Evolutionary conservation across 2,797 vertebrate genomes (phyloP).

Genomic region (Crax fasciolata): DNA sequence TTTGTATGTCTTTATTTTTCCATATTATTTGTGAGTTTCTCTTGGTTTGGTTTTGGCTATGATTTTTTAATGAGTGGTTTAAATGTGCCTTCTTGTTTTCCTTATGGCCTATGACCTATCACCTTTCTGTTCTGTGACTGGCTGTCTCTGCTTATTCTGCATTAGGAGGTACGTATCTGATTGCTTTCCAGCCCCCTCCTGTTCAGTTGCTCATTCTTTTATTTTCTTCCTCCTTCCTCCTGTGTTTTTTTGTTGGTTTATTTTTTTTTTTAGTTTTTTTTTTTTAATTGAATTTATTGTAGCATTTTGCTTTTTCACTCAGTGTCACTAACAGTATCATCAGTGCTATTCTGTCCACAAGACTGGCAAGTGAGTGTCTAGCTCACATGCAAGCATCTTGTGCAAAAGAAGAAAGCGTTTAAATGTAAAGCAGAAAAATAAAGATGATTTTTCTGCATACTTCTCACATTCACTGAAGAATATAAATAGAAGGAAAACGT

Average conservation of each 20-base stretch:
- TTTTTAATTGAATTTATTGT: not conserved
- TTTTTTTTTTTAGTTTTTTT: not conserved
- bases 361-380: not conserved
- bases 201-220: slow-evolving; percentile 79
- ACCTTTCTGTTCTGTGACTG: slow-evolving; percentile 93
- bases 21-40: slow-evolving; percentile 84
- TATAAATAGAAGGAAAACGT: not conserved
- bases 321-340: slow-evolving; percentile 72
- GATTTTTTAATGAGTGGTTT: slow-evolving; percentile 85
- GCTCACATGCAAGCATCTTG: not conserved
- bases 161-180: slow-evolving; percentile 92
- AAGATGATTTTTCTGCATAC: not conserved
- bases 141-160: slow-evolving; percentile 92
- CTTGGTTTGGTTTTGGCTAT: slow-evolving; percentile 84
- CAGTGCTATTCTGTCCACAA: not conserved
- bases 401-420: not conserved
- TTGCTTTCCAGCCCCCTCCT: slow-evolving; percentile 77
- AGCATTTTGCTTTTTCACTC: slow-evolving; percentile 75
- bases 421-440: not conserved
- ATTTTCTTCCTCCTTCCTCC: slow-evolving; percentile 54
- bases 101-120: slow-evolving; percentile 88
- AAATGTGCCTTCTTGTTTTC: slow-evolving; percentile 91
- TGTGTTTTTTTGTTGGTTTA: not conserved
- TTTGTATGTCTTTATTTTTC: slow-evolving; percentile 80
- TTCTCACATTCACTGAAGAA: not conserved